These are phyloP conservation scores for Orchestia grillus DNA, from an alignment of 1,140 invertebrate species.

Conservation along the genomic window DNA sequence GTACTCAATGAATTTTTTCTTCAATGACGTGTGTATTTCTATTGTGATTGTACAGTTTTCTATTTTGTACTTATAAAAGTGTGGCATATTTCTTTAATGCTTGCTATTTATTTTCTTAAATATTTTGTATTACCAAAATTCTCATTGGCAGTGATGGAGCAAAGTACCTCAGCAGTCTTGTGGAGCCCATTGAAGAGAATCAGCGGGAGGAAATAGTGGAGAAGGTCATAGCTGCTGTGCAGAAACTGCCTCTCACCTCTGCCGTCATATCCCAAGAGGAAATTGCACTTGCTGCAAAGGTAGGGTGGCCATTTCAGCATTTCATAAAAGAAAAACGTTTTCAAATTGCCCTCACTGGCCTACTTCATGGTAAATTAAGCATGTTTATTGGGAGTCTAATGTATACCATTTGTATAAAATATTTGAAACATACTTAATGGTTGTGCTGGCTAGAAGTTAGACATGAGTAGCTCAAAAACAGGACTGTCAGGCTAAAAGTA, in stretches of 20 bases:
- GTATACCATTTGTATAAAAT: too few relatives aligned
- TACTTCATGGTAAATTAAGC: too few relatives aligned
- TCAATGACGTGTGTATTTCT: neutral
- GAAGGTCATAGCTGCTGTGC: conserved; percentile 77
- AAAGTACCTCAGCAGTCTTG: conserved; percentile 75
- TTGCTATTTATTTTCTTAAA: neutral
- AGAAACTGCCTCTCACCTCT: conserved; percentile 80
- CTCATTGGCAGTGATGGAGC: conserved; percentile 76
- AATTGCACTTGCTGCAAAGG: conserved; percentile 81
- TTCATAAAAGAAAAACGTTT: conserved; percentile 60
- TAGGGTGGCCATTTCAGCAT: too few relatives aligned
- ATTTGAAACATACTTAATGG: too few relatives aligned
- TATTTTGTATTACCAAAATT: neutral
- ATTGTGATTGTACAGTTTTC: neutral
- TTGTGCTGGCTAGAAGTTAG: too few relatives aligned
- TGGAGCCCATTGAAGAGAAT: conserved; percentile 73
- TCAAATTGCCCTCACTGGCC: conserved; percentile 8
- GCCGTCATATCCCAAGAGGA: conserved; percentile 80
- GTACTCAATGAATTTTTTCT: neutral
- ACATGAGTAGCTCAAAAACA: too few relatives aligned
- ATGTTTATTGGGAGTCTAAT: too few relatives aligned
- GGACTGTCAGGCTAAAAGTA: too few relatives aligned
- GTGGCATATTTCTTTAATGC: neutral
- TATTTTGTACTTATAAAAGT: neutral
- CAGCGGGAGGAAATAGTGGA: conserved; percentile 77